Base-by-base conservation (phyloP, 2,888 invertebrate genomes). In the Parnassius apollo region DNA sequence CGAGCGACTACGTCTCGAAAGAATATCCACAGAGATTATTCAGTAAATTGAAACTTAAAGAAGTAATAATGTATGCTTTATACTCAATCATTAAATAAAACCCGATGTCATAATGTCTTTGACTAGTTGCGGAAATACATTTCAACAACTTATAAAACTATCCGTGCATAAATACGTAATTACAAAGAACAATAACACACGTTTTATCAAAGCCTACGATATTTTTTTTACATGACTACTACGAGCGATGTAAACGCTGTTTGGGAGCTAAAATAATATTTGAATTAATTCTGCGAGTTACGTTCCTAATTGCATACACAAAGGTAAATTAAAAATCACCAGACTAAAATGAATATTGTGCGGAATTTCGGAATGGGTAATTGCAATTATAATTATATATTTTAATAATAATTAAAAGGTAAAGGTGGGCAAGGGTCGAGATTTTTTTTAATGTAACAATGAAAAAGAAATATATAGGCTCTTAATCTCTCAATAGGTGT, bases 261-360 rank as follows among this genome's bases (percentile, higher is more conserved):
- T 50, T 18, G 50, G 50, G 2, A 50, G 9, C 50, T 10, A n/a
- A 50, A 50, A 22, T 18, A 50, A 8, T n/a, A 50, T 50, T 50
- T 50, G 8, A 10, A 13, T 18, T 12, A 9, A 50, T 12, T 50
- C 44, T 10, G n/a, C n/a, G 45, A 59, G 46, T 53, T 59, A 25
- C 48, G 48, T 53, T 53, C 46, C 53, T 50, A 62, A 62, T 52
- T 62, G 51, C 42, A 48, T 57, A 9, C 57, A 44, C 12, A 51
- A 50, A 62, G 51, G 50, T 57, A 25, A 62, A 52, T 62, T 57
- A 52, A 18, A 53, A 62, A 62, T 57, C 61, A 62, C 42, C 57
- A 62, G 61, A 62, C 61, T 46, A 53, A 46, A 52, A 53, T 42
- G 53, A 35, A 35, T 35, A 35, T 35, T 35, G 35, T 35, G 35